Evolutionary conservation across 30 jellyfish, hydroid and myxozoan genomes (phyloP), one percentile per base, ranked within the genome.

Genomic region (Chironex yamaguchii): DNA sequence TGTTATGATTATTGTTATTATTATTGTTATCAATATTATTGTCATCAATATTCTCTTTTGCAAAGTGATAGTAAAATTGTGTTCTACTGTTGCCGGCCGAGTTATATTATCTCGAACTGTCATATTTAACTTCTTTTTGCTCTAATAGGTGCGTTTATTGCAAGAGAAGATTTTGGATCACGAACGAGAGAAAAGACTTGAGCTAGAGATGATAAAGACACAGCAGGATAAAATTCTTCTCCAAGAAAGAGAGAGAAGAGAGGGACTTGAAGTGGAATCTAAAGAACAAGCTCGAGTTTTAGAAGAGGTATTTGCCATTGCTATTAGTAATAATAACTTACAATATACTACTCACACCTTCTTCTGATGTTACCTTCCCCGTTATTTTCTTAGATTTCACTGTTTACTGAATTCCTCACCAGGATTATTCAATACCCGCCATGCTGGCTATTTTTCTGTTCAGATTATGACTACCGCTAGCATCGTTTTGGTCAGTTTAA

Each of bases 271-370:
- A 36, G 99, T 74, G 36, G 96, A 82, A 27, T 94, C 99, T 24
- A 94, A 94, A 71, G 99, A 94, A 29, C 97, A 94, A 49, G 97
- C 95, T 0, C 83, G 76, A 53, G 93, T 86, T 2, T 62, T 94
- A 71, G 99, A 94, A 35, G 99, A 82, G 80, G 98, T 92, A 70
- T n/a, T n/a, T n/a, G n/a, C n/a, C n/a, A n/a, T n/a, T n/a, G 26
- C 76, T n/a, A n/a, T 4, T 4, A 2, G 21, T 53, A 53, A 53
- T 53, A 3, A 17, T 53, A n/a, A n/a, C 9, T 9, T 42, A 11
- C n/a, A 9, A 11, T 42, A 9, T n/a, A 9, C n/a, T n/a, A 42
- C n/a, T n/a, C n/a, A n/a, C 62, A 42, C 62, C 62, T 42, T 42
- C 11, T 11, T n/a, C n/a, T 42, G 62, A 42, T 42, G 11, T 42